phyloP scores from a whole-genome alignment of 1,140 invertebrate species.

The Triops cancriformis region DNA sequence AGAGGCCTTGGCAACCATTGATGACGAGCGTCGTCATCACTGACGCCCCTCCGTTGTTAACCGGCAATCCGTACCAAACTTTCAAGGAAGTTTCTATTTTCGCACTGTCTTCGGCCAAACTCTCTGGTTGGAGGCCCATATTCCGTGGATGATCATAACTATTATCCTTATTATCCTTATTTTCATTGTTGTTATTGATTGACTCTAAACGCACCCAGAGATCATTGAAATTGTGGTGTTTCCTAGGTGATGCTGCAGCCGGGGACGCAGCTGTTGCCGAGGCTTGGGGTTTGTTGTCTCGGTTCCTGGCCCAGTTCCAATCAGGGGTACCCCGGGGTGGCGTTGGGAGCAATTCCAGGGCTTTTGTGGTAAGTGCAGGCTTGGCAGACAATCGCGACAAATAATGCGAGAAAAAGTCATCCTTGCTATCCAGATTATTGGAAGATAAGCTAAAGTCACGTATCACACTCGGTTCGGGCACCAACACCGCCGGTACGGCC shows the following conservation, averaged over 20 bases:
- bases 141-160: constrained; percentile 8
- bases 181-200: constrained; percentile 14
- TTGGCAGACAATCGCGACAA: constrained; percentile 5
- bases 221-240: constrained; percentile 36
- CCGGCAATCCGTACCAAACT: constrained; percentile 20
- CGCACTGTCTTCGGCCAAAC: constrained; percentile 24
- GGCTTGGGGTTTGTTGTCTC: constrained; percentile 27
- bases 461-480: constrained; percentile 26
- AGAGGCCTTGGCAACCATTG: not conserved
- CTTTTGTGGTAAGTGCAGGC: constrained; percentile 27
- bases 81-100: constrained; percentile 14
- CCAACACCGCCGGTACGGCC: not conserved
- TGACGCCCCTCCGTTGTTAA: not conserved
- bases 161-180: not conserved
- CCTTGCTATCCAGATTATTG: constrained; percentile 28
- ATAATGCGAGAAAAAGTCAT: constrained; percentile 22
- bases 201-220: constrained; percentile 37
- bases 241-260: constrained; percentile 28
- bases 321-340: constrained; percentile 28
- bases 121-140: constrained; percentile 25
- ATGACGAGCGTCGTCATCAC: not conserved
- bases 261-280: constrained; percentile 20
- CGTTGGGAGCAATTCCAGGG: constrained; percentile 26
- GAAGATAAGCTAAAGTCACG: constrained; percentile 28
- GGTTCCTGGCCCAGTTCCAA: constrained; percentile 15